These are phyloP conservation scores for Scelioninae gen. 1 DNA, from an alignment of 2,888 invertebrate species.

Conservation along the genomic window DNA sequence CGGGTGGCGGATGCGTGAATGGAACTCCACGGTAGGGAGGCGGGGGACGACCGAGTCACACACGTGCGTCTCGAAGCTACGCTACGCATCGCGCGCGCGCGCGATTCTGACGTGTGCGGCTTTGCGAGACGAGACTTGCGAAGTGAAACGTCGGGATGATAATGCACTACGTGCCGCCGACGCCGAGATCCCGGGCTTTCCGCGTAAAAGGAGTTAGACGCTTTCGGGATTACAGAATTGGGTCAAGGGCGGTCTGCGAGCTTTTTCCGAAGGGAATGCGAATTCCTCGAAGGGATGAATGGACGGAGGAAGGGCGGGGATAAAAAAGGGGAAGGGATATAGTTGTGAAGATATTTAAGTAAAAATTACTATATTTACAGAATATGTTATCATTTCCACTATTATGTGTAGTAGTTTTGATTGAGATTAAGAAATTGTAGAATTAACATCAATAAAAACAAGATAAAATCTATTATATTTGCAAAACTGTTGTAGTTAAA, in stretches of 20 bases:
- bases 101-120: slow-evolving; percentile 25
- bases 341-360: too few relatives aligned
- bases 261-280: slow-evolving; percentile 60
- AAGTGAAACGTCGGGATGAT: slow-evolving; percentile 53
- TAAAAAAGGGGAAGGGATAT: too few relatives aligned
- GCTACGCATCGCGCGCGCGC: slow-evolving; percentile 58
- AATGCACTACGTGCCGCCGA: slow-evolving; percentile 61
- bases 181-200: slow-evolving; percentile 54
- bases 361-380: too few relatives aligned
- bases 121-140: slow-evolving; percentile 24
- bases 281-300: slow-evolving; percentile 18
- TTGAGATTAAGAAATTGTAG: too few relatives aligned
- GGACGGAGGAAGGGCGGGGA: too few relatives aligned
- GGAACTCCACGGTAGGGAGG: slow-evolving; percentile 26
- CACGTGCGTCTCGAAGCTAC: slow-evolving; percentile 58
- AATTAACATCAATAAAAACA: too few relatives aligned
- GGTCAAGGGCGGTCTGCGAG: slow-evolving; percentile 60
- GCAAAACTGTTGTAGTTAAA: too few relatives aligned
- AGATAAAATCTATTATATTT: too few relatives aligned
- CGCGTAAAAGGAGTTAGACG: slow-evolving; percentile 59
- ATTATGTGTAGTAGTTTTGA: too few relatives aligned
- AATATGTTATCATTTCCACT: too few relatives aligned
- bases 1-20: slow-evolving; percentile 54
- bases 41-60: slow-evolving; percentile 23
- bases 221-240: slow-evolving; percentile 57